Conservation (phyloP, 2,113 vertebrate species). For the Colaptes auratus region DNA sequence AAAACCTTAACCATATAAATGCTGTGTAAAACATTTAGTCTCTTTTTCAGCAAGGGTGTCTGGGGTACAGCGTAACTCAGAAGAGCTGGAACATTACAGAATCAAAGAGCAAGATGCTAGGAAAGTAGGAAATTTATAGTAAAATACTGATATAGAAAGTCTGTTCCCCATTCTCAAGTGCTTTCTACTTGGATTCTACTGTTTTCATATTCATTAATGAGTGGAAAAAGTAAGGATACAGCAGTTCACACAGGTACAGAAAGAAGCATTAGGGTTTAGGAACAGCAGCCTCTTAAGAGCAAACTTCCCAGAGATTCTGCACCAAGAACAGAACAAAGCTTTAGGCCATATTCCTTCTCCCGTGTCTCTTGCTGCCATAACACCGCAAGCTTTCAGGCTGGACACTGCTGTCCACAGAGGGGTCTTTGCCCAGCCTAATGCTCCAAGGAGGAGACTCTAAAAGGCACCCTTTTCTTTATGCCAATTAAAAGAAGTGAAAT, state of each 20-base stretch:
- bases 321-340: not conserved
- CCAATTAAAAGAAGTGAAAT: not conserved
- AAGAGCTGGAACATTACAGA: not conserved
- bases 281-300: not conserved
- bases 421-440: not conserved
- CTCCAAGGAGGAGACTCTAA: not conserved
- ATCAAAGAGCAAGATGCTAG: not conserved
- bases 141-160: not conserved
- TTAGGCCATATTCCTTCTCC: not conserved
- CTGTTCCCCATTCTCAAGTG: not conserved
- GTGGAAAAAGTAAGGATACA: not conserved
- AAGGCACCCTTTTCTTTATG: not conserved
- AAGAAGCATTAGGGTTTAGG: not conserved
- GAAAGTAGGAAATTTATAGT: not conserved
- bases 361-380: rapidly evolving
- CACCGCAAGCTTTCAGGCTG: rapidly evolving
- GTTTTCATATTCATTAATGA: not conserved
- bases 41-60: not conserved
- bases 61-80: not conserved
- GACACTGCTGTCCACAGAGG: not conserved
- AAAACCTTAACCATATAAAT: not conserved
- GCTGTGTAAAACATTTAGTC: not conserved
- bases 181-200: not conserved
- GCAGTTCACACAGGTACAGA: not conserved
- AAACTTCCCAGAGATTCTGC: not conserved